Base-by-base conservation (phyloP, 2,797 vertebrate genomes). In the Rhinichthys osculus region DNA sequence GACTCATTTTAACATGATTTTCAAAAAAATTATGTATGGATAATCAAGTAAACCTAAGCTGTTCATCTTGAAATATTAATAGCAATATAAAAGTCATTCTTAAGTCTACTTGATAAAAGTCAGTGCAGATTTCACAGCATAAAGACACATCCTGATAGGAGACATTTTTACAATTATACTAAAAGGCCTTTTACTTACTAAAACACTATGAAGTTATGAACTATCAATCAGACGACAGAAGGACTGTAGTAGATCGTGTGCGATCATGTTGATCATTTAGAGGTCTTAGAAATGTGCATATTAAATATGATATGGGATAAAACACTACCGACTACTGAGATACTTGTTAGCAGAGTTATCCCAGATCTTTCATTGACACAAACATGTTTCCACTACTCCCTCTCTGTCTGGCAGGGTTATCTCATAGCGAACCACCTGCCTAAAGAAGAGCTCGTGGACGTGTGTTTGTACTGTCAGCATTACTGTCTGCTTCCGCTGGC, bases 341-440 rank as follows among this genome's bases (percentile, higher is more conserved):
- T 27, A 1, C 59, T 64, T 64, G 23, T n/a, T 52, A 33, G 4
- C 54, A 5, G 9, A 59, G 50, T 54, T 30, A 16, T 64, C 27
- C 27, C 13, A 30, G 27, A 30, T 62, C 59, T 27, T 40, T 40
- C 33, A 35, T 6, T 5, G 11, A n/a, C 11, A 38, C n/a, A 8
- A 7, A 47, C 1, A 17, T 17, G 47, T 19, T 8, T 3, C 4
- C 7, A 73, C 7, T 3, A 5, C 42, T 42, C 5, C 5, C 1
- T 52, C 1, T 52, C 44, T 86, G 9, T 82, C 81, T 90, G 71
- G 17, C 89, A 99, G 98, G 97, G 97, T 69, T 99, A 98, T 92
- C 93, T 99, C 93, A 94, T 99, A 70, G 96, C 95, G 19, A 98
- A 95, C 91, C 98, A 99, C 87, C 94, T 99, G 79, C 97, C 97